These are phyloP conservation scores for Polyploca ridens DNA, from an alignment of 2,888 invertebrate genomes.

Conservation along the genomic window DNA sequence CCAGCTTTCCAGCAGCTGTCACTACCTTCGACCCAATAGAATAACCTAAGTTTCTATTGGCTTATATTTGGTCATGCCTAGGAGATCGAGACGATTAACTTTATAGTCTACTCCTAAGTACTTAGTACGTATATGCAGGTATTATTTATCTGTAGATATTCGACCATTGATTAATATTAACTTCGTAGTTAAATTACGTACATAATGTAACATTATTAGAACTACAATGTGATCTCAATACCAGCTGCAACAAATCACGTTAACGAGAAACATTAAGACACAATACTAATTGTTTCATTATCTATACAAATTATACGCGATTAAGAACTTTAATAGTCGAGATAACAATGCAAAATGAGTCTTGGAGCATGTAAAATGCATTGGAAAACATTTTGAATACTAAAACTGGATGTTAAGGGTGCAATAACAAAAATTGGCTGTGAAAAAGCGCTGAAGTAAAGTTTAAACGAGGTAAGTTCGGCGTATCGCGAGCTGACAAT, in stretches of 20 bases:
- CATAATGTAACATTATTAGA: background rate
- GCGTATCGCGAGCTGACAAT: background rate
- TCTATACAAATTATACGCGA: background rate
- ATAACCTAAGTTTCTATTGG: too few species aligned
- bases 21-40: too few species aligned
- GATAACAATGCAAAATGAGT: background rate
- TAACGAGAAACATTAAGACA: background rate
- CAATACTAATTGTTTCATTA: background rate
- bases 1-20: too few species aligned
- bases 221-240: background rate
- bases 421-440: slow-evolving; percentile 10
- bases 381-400: background rate
- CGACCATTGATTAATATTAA: too few species aligned
- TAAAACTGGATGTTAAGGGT: background rate
- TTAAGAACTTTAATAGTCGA: background rate
- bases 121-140: too few species aligned
- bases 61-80: too few species aligned
- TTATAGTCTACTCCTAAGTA: too few species aligned
- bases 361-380: background rate
- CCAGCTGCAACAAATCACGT: background rate
- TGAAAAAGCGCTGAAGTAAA: slow-evolving; percentile 6
- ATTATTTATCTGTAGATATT: too few species aligned
- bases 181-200: background rate
- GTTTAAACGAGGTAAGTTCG: slow-evolving; percentile 12
- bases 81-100: too few species aligned